phyloP scores from a whole-genome alignment of 2,888 invertebrate genomes.

The Phyto melanocephala region DNA sequence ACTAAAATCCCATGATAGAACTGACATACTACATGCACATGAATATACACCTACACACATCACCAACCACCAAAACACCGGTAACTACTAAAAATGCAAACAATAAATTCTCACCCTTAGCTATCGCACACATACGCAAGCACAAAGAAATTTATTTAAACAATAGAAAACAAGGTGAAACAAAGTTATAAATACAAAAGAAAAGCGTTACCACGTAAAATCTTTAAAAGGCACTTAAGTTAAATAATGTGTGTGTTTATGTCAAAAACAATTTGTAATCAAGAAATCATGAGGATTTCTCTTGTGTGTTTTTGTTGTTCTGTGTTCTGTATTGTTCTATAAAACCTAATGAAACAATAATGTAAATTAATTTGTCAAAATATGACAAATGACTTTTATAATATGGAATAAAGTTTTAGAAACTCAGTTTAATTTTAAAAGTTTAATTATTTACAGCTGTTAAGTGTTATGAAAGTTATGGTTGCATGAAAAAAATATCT shows the following conservation, averaged over 20 bases:
- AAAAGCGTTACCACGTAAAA: conserved; percentile 57
- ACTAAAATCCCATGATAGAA: too few relatives aligned
- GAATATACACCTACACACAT: not conserved
- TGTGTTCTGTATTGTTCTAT: not conserved
- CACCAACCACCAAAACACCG: not conserved
- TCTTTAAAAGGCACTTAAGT: conserved; percentile 54
- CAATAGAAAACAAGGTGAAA: conserved; percentile 19
- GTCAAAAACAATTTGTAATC: conserved; percentile 51
- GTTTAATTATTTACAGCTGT: too few relatives aligned
- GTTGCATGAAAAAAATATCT: too few relatives aligned
- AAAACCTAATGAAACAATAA: not conserved
- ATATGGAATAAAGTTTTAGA: too few relatives aligned
- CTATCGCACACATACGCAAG: not conserved
- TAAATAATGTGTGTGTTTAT: conserved; percentile 53
- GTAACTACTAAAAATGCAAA: too few relatives aligned
- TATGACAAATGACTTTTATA: not conserved
- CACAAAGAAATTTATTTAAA: not conserved
- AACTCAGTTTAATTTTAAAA: too few relatives aligned
- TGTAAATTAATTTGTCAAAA: conserved; percentile 24
- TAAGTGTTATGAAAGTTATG: too few relatives aligned
- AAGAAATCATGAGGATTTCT: conserved; percentile 32
- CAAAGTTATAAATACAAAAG: conserved; percentile 51
- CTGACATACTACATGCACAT: too few relatives aligned
- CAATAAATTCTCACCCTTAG: not conserved
- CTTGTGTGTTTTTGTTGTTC: not conserved